phyloP scores from a whole-genome alignment of 2,797 vertebrate species.

The Benthosema pterotum region DNA sequence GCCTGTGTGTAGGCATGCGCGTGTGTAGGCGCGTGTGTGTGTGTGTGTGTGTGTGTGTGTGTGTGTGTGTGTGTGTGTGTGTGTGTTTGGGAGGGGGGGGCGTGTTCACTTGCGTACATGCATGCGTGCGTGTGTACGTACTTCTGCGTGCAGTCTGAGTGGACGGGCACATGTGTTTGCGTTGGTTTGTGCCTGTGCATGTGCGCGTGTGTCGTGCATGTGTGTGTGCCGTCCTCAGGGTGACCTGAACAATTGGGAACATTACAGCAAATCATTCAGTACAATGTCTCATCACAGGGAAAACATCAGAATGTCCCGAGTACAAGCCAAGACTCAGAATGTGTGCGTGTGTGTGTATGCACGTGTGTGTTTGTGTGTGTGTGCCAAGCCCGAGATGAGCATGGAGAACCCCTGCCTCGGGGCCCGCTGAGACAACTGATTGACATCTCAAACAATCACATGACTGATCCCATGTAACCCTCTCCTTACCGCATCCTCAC shows the following conservation, averaged over 20 bases:
- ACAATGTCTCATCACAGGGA: constrained; percentile 57
- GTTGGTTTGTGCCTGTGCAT: constrained; percentile 6
- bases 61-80: constrained; percentile 12
- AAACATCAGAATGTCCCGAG: constrained; percentile 41
- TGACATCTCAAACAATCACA: constrained; percentile 65
- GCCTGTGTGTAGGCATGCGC: neutral
- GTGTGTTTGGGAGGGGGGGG: too few relatives aligned
- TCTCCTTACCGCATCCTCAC: constrained; percentile 46
- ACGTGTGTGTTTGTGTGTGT: constrained; percentile 19
- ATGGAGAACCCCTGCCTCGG: constrained; percentile 73
- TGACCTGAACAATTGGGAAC: constrained; percentile 47
- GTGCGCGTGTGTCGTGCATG: neutral
- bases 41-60: constrained; percentile 2
- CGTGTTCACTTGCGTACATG: neutral
- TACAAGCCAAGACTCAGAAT: constrained; percentile 45
- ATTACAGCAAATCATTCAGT: constrained; percentile 54
- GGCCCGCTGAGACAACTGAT: constrained; percentile 64
- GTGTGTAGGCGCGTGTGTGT: neutral
- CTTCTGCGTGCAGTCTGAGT: too few relatives aligned
- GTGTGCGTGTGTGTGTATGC: constrained; percentile 33
- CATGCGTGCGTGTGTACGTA: neutral
- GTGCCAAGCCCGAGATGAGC: constrained; percentile 64
- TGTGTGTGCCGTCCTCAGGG: constrained; percentile 24
- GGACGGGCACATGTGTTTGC: constrained; percentile 1
- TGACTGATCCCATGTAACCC: constrained; percentile 61